Conservation (phyloP, 2,888 invertebrate species). For the Hofmannophila pseudospretella region DNA sequence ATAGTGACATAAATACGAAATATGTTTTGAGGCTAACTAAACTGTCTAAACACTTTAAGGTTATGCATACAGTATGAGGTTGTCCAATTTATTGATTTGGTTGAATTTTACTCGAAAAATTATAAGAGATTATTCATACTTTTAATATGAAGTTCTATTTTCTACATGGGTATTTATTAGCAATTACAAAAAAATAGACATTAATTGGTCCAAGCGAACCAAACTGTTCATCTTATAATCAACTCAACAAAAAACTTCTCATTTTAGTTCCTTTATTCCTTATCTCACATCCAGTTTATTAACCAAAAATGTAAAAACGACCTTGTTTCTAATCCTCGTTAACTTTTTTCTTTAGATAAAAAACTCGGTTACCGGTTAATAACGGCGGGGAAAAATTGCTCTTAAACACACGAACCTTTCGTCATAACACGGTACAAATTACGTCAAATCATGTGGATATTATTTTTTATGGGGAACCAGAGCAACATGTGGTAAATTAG, state of each 20-base stretch:
- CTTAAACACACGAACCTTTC: constrained; percentile 67
- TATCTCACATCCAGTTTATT: constrained; percentile 22
- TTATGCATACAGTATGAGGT: neutral
- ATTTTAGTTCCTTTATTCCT: too few species aligned
- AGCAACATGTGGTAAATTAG: constrained; percentile 73
- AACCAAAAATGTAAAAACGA: constrained; percentile 28
- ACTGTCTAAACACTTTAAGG: too few species aligned
- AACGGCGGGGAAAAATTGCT: constrained; percentile 57
- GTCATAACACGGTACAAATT: constrained; percentile 68
- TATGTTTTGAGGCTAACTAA: too few species aligned
- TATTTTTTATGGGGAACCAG: constrained; percentile 56
- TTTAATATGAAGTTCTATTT: too few species aligned
- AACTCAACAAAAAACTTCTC: too few species aligned
- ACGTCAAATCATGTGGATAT: constrained; percentile 71
- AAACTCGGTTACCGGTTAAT: constrained; percentile 62
- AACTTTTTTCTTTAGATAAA: constrained; percentile 48
- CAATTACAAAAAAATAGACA: too few species aligned
- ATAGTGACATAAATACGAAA: constrained; percentile 2
- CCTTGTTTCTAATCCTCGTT: constrained; percentile 46
- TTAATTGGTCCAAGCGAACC: too few species aligned
- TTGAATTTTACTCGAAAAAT: too few species aligned
- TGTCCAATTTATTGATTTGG: too few species aligned
- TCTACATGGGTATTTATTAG: too few species aligned
- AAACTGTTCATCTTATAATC: too few species aligned
- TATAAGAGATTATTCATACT: too few species aligned